A percentile compares a stretch with the other conserved stretches of the same genome.
Evolutionary conservation across 2,888 invertebrate genomes (phyloP).

Genomic region (Acanthosepion pharaonis): DNA sequence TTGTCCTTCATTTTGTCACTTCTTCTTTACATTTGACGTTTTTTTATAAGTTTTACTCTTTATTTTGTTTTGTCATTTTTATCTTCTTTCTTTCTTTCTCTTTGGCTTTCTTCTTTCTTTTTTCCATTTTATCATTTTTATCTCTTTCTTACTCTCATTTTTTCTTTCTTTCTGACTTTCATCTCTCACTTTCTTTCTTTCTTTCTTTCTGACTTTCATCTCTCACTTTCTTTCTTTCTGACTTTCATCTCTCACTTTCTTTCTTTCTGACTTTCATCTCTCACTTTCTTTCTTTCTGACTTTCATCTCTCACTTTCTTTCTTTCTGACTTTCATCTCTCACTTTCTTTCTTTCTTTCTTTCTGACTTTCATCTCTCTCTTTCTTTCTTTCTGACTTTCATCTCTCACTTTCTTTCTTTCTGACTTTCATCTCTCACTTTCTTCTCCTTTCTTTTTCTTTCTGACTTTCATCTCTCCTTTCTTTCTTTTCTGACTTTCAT

Average conservation of each 20-base stretch:
- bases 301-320: too few species aligned
- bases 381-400: neutral
- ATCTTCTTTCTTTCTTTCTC: too few species aligned
- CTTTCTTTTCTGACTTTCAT: neutral
- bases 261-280: neutral
- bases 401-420: neutral
- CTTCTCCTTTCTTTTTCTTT: too few species aligned
- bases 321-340: neutral
- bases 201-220: neutral
- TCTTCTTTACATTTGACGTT: neutral
- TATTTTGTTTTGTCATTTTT: neutral
- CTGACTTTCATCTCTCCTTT: too few species aligned
- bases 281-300: too few species aligned
- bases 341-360: neutral
- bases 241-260: too few species aligned
- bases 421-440: neutral
- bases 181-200: neutral
- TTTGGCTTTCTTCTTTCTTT: neutral
- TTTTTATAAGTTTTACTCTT: neutral
- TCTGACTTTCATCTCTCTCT: neutral
- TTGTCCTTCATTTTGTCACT: neutral
- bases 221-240: neutral
- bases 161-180: neutral
- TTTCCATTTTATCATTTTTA: neutral
- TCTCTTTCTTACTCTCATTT: neutral